Percentiles rank a stretch among this genome's conserved stretches.
phyloP scores from a whole-genome alignment of 2,113 vertebrate genomes.

The Pogona vitticeps region DNA sequence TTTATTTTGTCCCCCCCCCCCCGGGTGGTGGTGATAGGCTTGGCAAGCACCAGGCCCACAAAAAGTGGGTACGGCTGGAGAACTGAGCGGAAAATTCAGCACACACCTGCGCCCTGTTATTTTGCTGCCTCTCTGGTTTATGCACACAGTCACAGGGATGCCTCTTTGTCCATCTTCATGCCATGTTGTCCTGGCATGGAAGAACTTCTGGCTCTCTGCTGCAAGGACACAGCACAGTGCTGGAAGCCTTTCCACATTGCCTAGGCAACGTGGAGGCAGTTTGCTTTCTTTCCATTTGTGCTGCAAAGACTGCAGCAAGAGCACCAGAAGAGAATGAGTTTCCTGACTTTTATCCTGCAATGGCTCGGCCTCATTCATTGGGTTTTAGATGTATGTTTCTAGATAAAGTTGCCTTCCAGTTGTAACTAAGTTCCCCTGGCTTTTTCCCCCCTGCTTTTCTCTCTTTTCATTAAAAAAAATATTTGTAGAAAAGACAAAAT shows the following conservation, averaged over 20 bases:
- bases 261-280: not conserved
- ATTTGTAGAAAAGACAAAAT: not conserved
- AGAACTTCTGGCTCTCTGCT: not conserved
- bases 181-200: not conserved
- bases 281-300: not conserved
- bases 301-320: not conserved
- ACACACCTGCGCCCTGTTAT: not conserved
- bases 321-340: not conserved
- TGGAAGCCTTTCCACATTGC: not conserved
- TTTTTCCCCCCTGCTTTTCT: not conserved
- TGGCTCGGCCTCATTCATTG: not conserved
- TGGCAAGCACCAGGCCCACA: not conserved
- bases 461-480: not conserved
- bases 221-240: not conserved
- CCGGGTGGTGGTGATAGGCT: not conserved
- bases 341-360: not conserved
- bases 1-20: too few species aligned
- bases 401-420: not conserved
- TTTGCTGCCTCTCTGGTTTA: not conserved
- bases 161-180: not conserved
- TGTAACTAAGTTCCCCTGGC: not conserved
- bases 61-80: not conserved
- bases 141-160: not conserved
- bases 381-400: not conserved
- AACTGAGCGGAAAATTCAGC: not conserved